Percentiles rank a stretch among this genome's conserved stretches.
Evolutionary conservation across 2,797 vertebrate genomes (phyloP).

Genomic region (Pteropus rufus): DNA sequence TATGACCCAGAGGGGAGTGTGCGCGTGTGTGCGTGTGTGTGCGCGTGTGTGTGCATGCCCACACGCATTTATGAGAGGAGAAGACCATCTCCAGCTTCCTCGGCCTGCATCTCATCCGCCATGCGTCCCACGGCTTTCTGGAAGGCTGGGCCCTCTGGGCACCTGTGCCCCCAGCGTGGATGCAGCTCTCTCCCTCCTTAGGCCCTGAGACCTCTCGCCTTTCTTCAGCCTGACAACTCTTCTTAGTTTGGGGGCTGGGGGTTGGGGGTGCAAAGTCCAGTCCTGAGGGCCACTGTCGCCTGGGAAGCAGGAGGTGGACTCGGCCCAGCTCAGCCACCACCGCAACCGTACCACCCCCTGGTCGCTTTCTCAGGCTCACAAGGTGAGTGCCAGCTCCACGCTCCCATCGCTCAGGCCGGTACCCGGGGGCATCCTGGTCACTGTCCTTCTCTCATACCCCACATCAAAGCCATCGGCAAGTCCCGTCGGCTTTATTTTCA

Average conservation of each 20-base stretch:
- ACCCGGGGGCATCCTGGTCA: accelerated
- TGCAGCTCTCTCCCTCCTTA: no score
- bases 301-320: neutral
- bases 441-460: no score
- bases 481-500: neutral
- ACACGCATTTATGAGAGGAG: neutral
- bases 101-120: accelerated
- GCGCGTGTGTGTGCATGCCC: accelerated
- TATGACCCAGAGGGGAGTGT: neutral
- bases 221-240: neutral
- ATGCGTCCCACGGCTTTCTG: accelerated
- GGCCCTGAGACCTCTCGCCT: neutral
- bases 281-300: accelerated
- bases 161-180: accelerated
- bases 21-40: no score
- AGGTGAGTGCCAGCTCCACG: accelerated
- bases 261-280: neutral
- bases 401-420: accelerated
- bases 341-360: accelerated
- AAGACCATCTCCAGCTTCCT: accelerated
- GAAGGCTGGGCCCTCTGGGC: neutral
- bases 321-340: neutral
- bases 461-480: neutral
- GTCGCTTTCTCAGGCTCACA: accelerated
- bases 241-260: neutral